A percentile compares a stretch with the other conserved stretches of the same genome.
Evolutionary conservation across 2,113 vertebrate genomes (phyloP).

Genomic region (Cheirogaleus medius): DNA sequence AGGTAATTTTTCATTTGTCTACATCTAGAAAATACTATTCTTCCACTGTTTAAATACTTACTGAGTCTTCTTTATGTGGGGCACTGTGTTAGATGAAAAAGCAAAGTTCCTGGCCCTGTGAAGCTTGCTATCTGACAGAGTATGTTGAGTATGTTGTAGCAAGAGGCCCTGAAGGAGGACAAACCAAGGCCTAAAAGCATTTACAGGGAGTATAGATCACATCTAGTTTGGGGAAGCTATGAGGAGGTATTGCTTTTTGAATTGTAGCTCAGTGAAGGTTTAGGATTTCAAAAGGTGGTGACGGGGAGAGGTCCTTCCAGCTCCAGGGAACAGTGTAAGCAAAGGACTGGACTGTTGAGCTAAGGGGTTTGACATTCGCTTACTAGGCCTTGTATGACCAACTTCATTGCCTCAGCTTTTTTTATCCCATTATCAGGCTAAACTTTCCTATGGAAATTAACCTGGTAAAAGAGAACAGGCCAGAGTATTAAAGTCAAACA

Average conservation of each 20-base stretch:
- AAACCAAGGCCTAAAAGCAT: background rate
- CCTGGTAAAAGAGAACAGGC: background rate
- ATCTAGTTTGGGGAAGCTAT: background rate
- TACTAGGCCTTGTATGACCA: background rate
- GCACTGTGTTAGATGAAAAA: background rate
- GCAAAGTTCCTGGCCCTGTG: background rate
- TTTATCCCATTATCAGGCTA: background rate
- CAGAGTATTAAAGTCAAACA: background rate
- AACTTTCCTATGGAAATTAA: slow-evolving; percentile 34
- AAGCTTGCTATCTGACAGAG: background rate
- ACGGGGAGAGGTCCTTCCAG: background rate
- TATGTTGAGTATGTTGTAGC: background rate
- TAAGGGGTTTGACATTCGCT: slow-evolving; percentile 17
- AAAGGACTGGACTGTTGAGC: background rate
- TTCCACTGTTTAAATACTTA: slow-evolving; percentile 22
- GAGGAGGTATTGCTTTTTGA: slow-evolving; percentile 10
- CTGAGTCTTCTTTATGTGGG: background rate
- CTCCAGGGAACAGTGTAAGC: background rate
- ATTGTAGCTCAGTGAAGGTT: background rate
- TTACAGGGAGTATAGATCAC: background rate
- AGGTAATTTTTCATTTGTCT: background rate
- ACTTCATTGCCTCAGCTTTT: background rate
- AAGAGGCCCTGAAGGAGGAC: background rate
- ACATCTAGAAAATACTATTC: slow-evolving; percentile 7
- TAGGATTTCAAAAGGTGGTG: background rate